Evolutionary conservation across 2,888 invertebrate genomes (phyloP).

Genomic region (Thymelicus acteon): DNA sequence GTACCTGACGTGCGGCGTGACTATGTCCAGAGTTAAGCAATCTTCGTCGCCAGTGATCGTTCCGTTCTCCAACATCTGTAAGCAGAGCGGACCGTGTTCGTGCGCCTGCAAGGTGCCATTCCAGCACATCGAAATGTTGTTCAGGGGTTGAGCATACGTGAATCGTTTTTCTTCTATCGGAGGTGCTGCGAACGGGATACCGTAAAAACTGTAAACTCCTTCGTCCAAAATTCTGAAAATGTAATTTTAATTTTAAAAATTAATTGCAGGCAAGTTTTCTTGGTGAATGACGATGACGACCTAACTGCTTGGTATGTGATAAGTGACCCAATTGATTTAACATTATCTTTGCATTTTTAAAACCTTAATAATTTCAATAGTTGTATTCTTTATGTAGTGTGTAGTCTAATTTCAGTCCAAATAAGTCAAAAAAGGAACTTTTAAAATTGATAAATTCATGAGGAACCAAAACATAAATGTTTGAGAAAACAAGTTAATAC

Average conservation of each 20-base stretch:
- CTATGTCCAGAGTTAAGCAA: slow-evolving; percentile 92
- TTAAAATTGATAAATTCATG: no score
- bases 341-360: no score
- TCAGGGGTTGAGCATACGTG: slow-evolving; percentile 87
- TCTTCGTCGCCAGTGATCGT: slow-evolving; percentile 90
- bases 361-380: no score
- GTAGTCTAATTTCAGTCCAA: no score
- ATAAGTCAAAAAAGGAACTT: no score
- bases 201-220: slow-evolving; percentile 91
- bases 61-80: slow-evolving; percentile 88
- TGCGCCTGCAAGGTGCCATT: slow-evolving; percentile 89
- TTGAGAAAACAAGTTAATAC: no score
- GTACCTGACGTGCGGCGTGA: slow-evolving; percentile 92
- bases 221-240: slow-evolving; percentile 88
- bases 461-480: no score
- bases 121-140: slow-evolving; percentile 91
- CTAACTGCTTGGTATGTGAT: no score
- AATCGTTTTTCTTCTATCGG: slow-evolving; percentile 89
- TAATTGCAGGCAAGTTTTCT: background rate
- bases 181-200: slow-evolving; percentile 92
- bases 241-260: slow-evolving; percentile 18
- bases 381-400: no score
- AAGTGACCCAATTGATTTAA: no score
- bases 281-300: background rate
- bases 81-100: slow-evolving; percentile 87